Percentiles rank a stretch among this genome's conserved stretches.
phyloP scores from a whole-genome alignment of 1,140 invertebrate genomes.

The Nylanderia fulva region DNA sequence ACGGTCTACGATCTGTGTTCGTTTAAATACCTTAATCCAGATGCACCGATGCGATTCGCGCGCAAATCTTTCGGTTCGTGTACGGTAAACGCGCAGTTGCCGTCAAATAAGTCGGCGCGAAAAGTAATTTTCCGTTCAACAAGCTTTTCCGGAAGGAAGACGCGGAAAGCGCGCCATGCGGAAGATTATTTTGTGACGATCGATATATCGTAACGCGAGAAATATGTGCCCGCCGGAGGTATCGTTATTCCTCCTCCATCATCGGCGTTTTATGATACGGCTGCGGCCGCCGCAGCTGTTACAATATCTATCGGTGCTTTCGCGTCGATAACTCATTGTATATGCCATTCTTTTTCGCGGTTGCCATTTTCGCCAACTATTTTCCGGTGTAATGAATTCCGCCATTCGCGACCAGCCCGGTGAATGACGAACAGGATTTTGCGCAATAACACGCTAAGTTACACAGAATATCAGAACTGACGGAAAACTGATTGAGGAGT shows the following conservation, averaged over 20 bases:
- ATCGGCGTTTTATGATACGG: constrained; percentile 52
- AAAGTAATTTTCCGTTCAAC: constrained; percentile 54
- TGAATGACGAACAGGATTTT: neutral
- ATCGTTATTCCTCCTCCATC: constrained; percentile 58
- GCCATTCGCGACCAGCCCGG: neutral
- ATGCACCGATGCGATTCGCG: constrained; percentile 60
- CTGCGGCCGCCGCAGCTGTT: constrained; percentile 61
- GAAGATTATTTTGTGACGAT: constrained; percentile 56
- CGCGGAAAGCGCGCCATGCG: neutral
- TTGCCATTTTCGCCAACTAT: neutral
- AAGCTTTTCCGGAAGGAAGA: constrained; percentile 10
- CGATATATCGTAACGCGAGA: constrained; percentile 55
- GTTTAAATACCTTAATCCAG: constrained; percentile 71
- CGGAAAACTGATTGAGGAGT: neutral
- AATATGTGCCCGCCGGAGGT: constrained; percentile 33
- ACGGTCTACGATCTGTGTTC: neutral
- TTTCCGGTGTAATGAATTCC: constrained; percentile 48
- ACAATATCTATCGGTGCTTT: constrained; percentile 61
- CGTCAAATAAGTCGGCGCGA: constrained; percentile 18
- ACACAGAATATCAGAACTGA: constrained; percentile 1
- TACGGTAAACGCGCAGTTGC: neutral
- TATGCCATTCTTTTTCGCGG: constrained; percentile 54
- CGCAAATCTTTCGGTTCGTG: constrained; percentile 51
- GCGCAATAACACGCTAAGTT: constrained; percentile 26
- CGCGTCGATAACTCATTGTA: constrained; percentile 50